Evolutionary conservation across 2,888 invertebrate species (phyloP).

Genomic region (Monochamus alternatus): DNA sequence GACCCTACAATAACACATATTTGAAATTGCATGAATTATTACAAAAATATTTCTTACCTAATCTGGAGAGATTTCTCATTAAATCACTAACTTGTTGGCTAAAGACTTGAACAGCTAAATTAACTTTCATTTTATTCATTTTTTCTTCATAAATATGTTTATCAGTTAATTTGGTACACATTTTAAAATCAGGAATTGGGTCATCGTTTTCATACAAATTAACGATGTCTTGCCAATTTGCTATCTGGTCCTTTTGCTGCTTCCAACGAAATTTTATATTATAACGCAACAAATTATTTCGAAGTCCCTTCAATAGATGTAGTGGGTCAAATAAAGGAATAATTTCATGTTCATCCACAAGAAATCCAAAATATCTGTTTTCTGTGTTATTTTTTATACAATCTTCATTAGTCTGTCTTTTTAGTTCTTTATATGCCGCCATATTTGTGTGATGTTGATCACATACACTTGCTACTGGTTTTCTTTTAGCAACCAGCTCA

Average conservation of each 20-base stretch:
- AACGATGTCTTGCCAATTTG: too few relatives aligned
- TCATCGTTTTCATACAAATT: background rate
- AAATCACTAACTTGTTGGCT: conserved; percentile 6
- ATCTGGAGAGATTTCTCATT: background rate
- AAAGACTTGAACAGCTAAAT: conserved; percentile 19
- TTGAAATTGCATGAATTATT: too few relatives aligned
- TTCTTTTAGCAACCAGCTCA: background rate
- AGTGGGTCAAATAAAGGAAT: conserved; percentile 45
- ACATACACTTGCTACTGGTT: conserved; percentile 48
- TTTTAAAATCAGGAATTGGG: background rate
- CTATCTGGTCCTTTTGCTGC: too few relatives aligned
- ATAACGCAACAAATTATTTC: conserved; percentile 43
- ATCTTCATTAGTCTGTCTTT: conserved; percentile 22
- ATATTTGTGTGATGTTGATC: conserved; percentile 44
- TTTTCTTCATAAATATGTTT: conserved; percentile 20
- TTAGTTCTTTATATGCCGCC: conserved; percentile 33
- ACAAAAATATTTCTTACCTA: too few relatives aligned
- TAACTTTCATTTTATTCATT: conserved; percentile 25
- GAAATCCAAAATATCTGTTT: conserved; percentile 40
- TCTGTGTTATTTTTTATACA: conserved; percentile 23
- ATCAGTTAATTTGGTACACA: conserved; percentile 20
- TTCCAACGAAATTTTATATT: too few relatives aligned
- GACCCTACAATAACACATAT: too few relatives aligned
- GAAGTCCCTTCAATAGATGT: conserved; percentile 48
- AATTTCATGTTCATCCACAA: conserved; percentile 31